phyloP scores from a whole-genome alignment of 2,113 vertebrate species.

The Bucco capensis region DNA sequence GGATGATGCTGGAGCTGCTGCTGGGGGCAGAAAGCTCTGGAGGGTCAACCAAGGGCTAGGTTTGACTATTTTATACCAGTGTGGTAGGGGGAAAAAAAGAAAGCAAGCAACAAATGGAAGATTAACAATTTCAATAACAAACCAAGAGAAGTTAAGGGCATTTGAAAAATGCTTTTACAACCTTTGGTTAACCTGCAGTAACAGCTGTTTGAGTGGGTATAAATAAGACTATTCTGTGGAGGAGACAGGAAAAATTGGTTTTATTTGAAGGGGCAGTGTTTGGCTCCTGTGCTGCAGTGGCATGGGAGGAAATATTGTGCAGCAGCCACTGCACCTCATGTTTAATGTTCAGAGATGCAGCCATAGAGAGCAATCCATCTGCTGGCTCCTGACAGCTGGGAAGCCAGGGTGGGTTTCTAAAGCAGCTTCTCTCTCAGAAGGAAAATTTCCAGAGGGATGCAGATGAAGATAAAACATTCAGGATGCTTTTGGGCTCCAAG shows the following conservation, averaged over 20 bases:
- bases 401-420: constrained; percentile 1
- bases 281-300: not conserved
- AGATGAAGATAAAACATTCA: not conserved
- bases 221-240: constrained; percentile 58
- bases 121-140: constrained; percentile 18
- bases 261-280: constrained; percentile 50
- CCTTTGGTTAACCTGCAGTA: constrained; percentile 54
- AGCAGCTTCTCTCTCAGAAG: not conserved
- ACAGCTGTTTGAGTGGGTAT: constrained; percentile 15
- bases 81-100: not conserved
- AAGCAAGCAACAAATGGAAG: not conserved
- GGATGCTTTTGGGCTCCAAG: not conserved
- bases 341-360: constrained; percentile 52
- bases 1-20: fast-evolving
- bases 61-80: not conserved
- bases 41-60: not conserved
- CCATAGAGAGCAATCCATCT: constrained; percentile 32
- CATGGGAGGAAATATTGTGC: constrained; percentile 50
- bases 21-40: fast-evolving
- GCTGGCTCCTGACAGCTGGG: constrained; percentile 41
- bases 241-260: constrained; percentile 49
- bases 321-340: not conserved
- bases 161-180: constrained; percentile 33
- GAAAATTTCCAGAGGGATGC: not conserved
- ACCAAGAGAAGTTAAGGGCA: not conserved